Evolutionary conservation across 2,113 vertebrate species (phyloP).

Genomic region (Cyphomyrus plagiostoma): DNA sequence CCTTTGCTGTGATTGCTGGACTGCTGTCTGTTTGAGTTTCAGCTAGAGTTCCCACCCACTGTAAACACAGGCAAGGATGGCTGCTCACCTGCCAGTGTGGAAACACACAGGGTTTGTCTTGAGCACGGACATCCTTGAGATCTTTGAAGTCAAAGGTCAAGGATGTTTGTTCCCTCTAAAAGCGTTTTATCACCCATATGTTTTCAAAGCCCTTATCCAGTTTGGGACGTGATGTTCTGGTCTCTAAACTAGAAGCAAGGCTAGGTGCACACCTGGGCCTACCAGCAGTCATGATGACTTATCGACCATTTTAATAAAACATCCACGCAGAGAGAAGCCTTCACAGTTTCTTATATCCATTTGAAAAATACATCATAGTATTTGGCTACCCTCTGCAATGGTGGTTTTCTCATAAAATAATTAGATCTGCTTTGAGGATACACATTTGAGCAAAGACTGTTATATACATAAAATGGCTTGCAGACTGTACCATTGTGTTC

Average conservation of each 20-base stretch:
- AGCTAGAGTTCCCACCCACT: background rate
- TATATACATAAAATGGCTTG: background rate
- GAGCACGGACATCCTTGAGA: background rate
- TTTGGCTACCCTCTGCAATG: background rate
- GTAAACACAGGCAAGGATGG: background rate
- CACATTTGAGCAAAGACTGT: background rate
- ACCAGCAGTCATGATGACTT: background rate
- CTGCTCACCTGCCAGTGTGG: background rate
- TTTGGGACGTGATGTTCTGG: background rate
- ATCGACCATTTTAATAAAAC: background rate
- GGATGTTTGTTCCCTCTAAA: background rate
- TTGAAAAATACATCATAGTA: background rate
- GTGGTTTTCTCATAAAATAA: background rate
- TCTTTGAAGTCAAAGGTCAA: background rate
- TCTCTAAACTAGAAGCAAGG: background rate
- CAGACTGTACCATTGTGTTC: background rate
- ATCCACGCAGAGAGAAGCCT: background rate
- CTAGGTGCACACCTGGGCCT: background rate
- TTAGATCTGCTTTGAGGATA: background rate
- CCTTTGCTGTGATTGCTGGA: background rate
- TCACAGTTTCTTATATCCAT: background rate
- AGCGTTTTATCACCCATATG: background rate
- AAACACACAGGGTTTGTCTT: background rate
- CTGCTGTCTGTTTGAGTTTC: background rate
- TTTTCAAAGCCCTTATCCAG: background rate